phyloP scores from a whole-genome alignment of 2,888 invertebrate species.

The Tiphia femorata region DNA sequence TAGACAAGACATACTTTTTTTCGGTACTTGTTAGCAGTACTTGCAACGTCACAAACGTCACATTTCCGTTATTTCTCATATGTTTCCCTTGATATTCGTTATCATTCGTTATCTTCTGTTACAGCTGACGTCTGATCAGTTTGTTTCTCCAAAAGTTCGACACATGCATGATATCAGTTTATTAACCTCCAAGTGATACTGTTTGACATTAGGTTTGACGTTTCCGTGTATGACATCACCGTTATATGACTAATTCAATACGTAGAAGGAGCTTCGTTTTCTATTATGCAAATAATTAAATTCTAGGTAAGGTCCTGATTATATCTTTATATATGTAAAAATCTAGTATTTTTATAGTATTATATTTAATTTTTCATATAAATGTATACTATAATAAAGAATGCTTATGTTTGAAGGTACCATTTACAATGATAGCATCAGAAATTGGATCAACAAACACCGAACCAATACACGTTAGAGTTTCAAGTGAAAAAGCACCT shows the following conservation, averaged over 20 bases:
- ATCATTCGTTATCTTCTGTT: no score
- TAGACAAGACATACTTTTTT: no score
- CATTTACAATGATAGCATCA: conserved; percentile 60
- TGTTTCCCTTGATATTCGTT: no score
- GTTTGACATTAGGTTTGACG: conserved; percentile 20
- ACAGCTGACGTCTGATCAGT: no score
- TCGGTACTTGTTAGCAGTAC: no score
- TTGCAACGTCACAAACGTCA: no score
- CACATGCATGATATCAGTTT: conserved; percentile 18
- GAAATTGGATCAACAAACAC: conserved; percentile 67
- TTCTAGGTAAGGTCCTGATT: background rate
- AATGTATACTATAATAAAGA: background rate
- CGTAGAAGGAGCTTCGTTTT: conserved; percentile 6
- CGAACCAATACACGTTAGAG: conserved; percentile 56
- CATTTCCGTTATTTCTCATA: no score
- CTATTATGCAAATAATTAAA: conserved; percentile 4
- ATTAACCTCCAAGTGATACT: conserved; percentile 15
- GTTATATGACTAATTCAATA: conserved; percentile 15
- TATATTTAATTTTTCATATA: background rate
- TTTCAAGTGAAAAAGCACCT: conserved; percentile 66
- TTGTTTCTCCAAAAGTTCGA: no score
- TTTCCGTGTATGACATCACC: conserved; percentile 33
- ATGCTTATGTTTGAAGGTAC: background rate
- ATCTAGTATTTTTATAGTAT: background rate
- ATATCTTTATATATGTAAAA: background rate